phyloP scores from a whole-genome alignment of 2,888 invertebrate species.

The Augochlorella aurata region DNA sequence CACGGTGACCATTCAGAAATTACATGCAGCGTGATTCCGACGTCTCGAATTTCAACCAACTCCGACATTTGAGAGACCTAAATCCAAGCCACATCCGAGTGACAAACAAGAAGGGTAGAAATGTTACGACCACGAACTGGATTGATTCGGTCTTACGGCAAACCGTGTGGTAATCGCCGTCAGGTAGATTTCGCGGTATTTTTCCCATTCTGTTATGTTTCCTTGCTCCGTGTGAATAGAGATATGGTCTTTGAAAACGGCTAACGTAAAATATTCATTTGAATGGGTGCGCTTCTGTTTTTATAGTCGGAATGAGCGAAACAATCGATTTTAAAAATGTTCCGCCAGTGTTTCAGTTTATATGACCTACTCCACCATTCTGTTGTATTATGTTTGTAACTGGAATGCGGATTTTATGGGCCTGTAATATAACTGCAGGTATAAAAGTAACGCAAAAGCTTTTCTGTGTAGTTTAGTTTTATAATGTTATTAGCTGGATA shows the following conservation, averaged over 20 bases:
- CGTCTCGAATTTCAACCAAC: slow-evolving; percentile 80
- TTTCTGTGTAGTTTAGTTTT: background rate
- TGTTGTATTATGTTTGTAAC: background rate
- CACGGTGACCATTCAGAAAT: slow-evolving; percentile 83
- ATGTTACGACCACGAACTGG: background rate
- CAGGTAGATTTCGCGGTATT: slow-evolving; percentile 82
- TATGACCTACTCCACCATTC: background rate
- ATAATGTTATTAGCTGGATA: too few species aligned
- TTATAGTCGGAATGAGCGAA: background rate
- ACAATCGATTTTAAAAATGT: background rate
- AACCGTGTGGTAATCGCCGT: slow-evolving; percentile 82
- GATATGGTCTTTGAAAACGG: slow-evolving; percentile 66
- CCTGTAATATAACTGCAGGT: background rate
- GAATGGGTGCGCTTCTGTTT: background rate
- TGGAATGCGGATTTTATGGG: background rate
- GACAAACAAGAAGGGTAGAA: background rate
- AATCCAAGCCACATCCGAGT: background rate
- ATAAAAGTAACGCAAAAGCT: background rate
- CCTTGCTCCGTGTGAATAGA: slow-evolving; percentile 77
- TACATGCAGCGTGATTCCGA: slow-evolving; percentile 82
- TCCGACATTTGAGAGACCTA: slow-evolving; percentile 81
- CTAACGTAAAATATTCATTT: slow-evolving; percentile 40
- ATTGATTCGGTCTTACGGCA: slow-evolving; percentile 65
- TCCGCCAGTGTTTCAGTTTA: background rate
- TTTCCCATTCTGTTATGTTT: slow-evolving; percentile 82